Percentiles rank a stretch among this genome's conserved stretches.
phyloP scores from a whole-genome alignment of 2,113 vertebrate species.

The Vimba vimba region DNA sequence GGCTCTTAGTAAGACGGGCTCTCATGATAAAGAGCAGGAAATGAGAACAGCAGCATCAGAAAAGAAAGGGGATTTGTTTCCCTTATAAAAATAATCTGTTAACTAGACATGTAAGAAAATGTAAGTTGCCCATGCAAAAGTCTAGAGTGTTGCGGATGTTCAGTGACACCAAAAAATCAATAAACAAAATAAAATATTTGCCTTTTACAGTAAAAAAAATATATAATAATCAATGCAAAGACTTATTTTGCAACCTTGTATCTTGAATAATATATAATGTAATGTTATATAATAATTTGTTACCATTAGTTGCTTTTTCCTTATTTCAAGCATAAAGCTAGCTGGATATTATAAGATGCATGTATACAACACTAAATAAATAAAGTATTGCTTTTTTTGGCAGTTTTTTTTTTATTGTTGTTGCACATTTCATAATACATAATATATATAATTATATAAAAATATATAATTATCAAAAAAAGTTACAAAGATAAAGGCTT shows the following conservation, averaged over 20 bases:
- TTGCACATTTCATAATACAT: no score
- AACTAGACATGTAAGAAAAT: neutral
- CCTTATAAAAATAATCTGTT: neutral
- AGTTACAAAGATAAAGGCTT: no score
- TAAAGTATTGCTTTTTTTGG: no score
- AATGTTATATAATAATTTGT: neutral
- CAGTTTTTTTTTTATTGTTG: no score
- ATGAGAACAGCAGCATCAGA: neutral
- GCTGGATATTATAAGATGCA: neutral
- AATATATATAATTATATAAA: no score
- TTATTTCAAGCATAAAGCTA: neutral
- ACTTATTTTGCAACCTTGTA: no score
- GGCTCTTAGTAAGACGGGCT: slow-evolving; percentile 25
- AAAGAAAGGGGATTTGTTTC: neutral
- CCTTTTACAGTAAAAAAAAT: no score
- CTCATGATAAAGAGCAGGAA: slow-evolving; percentile 6
- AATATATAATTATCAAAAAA: no score
- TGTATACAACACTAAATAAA: neutral
- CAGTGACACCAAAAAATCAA: neutral
- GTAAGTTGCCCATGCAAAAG: neutral
- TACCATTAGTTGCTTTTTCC: neutral
- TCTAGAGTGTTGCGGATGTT: neutral
- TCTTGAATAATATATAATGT: neutral
- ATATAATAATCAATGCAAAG: no score
- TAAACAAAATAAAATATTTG: no score